Base-by-base conservation (phyloP, 1,140 invertebrate species). In the Lordiphosa collinella region DNA sequence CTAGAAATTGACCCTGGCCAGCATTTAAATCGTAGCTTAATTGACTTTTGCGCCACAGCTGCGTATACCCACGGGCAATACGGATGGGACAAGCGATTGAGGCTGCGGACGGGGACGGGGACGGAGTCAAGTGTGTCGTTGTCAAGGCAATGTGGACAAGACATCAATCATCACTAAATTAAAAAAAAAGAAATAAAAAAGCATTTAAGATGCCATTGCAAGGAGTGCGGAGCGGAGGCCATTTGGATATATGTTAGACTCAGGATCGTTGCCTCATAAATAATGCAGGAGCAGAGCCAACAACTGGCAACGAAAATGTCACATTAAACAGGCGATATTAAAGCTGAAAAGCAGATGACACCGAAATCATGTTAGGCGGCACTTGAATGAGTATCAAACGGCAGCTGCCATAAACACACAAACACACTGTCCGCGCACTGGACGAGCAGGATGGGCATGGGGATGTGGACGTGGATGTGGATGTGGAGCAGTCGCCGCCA, bases 81-180 rank as follows among this genome's bases (percentile, higher is more conserved):
- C 53, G 52, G 57, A 51, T 57, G 66, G 46, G 53, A 53, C 29
- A 29, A 29, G 22, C 25, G 25, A 29, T 8, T 25, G 3, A n/a
- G 12, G 58, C 18, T 51, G 32, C 44, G 12, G 14, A 9, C 37
- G 36, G 53, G 12, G 14, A 9, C 37, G 36, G 53, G 37, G 52
- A 36, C 12, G 51, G 69, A 62, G 59, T 74, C 75, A 78, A 75
- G 66, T 75, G 72, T 79, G 59, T 65, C 65, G 75, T 79, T 76
- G 78, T 82, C 78, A 76, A 72, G 60, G 55, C 78, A 62, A 72
- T 43, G 59, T 72, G 67, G 78, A 84, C 78, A 84, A 78, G 73
- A 84, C 78, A 84, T 84, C 78, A 84, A 84, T 84, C 78, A 84
- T 84, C 78, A 84, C 78, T 78, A 78, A 84, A 84, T 84, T 84